A percentile compares a stretch with the other conserved stretches of the same genome.
phyloP scores from a whole-genome alignment of 2,888 invertebrate genomes.

The Oxycera nigricornis region DNA sequence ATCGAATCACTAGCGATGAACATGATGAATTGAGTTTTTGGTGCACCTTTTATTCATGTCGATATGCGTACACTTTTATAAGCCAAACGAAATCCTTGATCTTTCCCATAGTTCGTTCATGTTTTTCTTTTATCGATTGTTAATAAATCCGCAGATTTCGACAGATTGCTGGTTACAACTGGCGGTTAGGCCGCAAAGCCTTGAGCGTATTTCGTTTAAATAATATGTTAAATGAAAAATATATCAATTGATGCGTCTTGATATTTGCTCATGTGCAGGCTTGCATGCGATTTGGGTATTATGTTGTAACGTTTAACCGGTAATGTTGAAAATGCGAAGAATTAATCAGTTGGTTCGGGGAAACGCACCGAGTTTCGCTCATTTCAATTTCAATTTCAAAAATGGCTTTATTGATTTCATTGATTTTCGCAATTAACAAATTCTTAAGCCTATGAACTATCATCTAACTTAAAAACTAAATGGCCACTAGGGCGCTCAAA shows the following conservation, averaged over 20 bases:
- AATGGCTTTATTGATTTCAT: no score
- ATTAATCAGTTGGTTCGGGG: no score
- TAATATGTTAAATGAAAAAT: not conserved
- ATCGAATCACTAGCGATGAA: no score
- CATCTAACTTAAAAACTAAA: no score
- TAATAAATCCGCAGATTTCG: not conserved
- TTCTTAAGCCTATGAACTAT: no score
- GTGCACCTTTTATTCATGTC: not conserved
- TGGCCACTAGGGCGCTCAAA: no score
- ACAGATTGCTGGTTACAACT: not conserved
- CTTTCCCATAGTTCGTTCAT: not conserved
- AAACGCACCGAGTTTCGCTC: no score
- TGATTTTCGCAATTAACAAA: no score
- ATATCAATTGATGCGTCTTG: not conserved
- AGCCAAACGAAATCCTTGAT: constrained; percentile 10
- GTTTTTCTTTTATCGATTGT: not conserved
- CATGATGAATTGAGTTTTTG: not conserved
- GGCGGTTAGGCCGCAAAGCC: not conserved
- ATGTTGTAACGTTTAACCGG: not conserved
- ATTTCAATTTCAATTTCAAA: no score
- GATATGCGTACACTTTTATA: no score
- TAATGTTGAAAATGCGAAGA: no score
- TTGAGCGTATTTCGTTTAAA: not conserved
- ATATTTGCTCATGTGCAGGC: not conserved
- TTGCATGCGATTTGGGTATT: not conserved